A percentile compares a stretch with the other conserved stretches of the same genome.
Conservation (phyloP, 2,888 invertebrate species). For the Gisinianus flammeolus region DNA sequence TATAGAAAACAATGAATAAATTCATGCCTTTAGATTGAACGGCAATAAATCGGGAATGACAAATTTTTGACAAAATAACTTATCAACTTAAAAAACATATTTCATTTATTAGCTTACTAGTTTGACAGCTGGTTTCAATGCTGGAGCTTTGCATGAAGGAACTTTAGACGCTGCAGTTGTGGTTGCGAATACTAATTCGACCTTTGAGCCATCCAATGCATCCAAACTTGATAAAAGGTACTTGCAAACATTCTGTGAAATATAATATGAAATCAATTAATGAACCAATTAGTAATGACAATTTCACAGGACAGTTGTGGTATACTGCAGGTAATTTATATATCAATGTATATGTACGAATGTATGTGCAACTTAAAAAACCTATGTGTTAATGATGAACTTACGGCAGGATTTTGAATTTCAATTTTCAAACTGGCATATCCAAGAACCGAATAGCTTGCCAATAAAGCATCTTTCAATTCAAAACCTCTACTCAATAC, state of each 20-base stretch:
- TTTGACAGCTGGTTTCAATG: constrained; percentile 52
- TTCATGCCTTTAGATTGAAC: background rate
- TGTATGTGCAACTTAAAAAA: background rate
- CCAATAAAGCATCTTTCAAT: constrained; percentile 47
- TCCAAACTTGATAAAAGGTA: constrained; percentile 50
- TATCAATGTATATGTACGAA: background rate
- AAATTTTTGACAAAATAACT: background rate
- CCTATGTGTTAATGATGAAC: constrained; percentile 8
- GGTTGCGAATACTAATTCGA: constrained; percentile 49
- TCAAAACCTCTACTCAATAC: constrained; percentile 51
- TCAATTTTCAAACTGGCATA: constrained; percentile 47
- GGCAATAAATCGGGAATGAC: constrained; percentile 22
- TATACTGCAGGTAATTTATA: no score
- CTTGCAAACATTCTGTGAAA: constrained; percentile 54
- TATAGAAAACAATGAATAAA: background rate
- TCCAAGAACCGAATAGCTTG: constrained; percentile 52
- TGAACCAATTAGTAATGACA: constrained; percentile 10
- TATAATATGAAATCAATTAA: background rate
- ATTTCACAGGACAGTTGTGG: background rate
- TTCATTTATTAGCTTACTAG: constrained; percentile 39
- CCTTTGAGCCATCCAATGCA: constrained; percentile 50
- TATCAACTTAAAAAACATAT: background rate
- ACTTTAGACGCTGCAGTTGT: constrained; percentile 47
- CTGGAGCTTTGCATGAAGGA: constrained; percentile 48
- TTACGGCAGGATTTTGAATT: constrained; percentile 52